Evolutionary conservation across 2,113 vertebrate species (phyloP).

Genomic region (Gopherus evgoodei): DNA sequence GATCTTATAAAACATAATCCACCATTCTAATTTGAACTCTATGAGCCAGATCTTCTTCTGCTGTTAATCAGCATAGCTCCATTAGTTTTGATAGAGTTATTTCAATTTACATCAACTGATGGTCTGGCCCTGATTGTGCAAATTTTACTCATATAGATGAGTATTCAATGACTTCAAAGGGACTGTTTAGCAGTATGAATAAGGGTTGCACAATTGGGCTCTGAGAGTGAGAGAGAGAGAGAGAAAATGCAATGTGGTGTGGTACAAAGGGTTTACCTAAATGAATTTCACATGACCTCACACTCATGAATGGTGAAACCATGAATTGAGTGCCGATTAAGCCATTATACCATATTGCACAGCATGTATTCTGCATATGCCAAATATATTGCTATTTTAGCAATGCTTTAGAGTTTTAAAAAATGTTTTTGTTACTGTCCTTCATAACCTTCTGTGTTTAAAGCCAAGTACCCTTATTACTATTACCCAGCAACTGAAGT

Average conservation of each 20-base stretch:
- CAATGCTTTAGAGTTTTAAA: neutral
- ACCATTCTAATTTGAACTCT: constrained; percentile 37
- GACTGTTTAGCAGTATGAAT: neutral
- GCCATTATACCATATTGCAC: neutral
- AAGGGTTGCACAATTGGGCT: neutral
- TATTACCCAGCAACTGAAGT: neutral
- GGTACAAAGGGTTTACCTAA: neutral
- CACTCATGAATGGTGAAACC: neutral
- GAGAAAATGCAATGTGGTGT: neutral
- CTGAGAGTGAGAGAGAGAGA: neutral
- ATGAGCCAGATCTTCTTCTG: neutral
- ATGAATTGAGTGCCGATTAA: neutral
- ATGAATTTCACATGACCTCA: neutral
- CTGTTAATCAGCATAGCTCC: neutral
- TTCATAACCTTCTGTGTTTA: neutral
- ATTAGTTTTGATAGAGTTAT: neutral
- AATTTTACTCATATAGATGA: neutral
- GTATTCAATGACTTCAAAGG: neutral
- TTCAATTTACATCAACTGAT: neutral
- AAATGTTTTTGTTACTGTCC: neutral
- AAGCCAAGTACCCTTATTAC: neutral
- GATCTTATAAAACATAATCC: constrained; percentile 13
- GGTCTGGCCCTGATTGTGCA: neutral
- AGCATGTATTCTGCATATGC: neutral
- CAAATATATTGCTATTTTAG: neutral